phyloP scores from a whole-genome alignment of 2,113 vertebrate species.

The Pungitius pungitius region DNA sequence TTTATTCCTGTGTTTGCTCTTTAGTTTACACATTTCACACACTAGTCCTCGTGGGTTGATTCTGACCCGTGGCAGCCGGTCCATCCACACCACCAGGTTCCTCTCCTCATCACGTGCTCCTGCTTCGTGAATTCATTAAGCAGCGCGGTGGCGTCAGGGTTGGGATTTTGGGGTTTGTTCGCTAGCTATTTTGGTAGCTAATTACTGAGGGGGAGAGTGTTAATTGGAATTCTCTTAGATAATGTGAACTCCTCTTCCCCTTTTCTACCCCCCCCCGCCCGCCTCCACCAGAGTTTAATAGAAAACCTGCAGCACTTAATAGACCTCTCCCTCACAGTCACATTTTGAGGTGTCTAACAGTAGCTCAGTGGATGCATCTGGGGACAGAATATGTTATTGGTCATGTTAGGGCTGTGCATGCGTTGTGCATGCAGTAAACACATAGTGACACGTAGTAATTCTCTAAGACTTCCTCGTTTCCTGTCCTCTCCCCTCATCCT shows the following conservation, averaged over 20 bases:
- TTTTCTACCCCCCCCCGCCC: constrained; percentile 42
- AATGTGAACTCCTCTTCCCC: constrained; percentile 74
- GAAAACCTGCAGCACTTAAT: constrained; percentile 63
- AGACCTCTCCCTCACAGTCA: constrained; percentile 42
- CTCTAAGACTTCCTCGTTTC: constrained; percentile 62
- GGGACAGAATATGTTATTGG: constrained; percentile 33
- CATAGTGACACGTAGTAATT: too few species aligned
- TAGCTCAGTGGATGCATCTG: constrained; percentile 37
- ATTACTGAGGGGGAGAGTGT: constrained; percentile 91
- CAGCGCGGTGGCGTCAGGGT: constrained; percentile 47
- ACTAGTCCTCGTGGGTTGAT: constrained; percentile 6
- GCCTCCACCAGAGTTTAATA: constrained; percentile 60
- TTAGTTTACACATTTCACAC: background rate
- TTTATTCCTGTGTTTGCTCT: background rate
- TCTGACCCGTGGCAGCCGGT: constrained; percentile 38
- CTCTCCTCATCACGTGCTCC: constrained; percentile 60
- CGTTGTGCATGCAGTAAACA: constrained; percentile 16
- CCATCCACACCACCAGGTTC: constrained; percentile 60
- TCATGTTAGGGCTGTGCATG: constrained; percentile 1
- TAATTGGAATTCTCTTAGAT: constrained; percentile 88
- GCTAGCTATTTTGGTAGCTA: constrained; percentile 90
- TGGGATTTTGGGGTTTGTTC: constrained; percentile 84
- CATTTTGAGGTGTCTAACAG: constrained; percentile 53
- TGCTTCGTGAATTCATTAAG: constrained; percentile 76
- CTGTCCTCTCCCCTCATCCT: constrained; percentile 40